Evolutionary conservation across 2,797 vertebrate species (phyloP).

Genomic region (Danio albolineatus): DNA sequence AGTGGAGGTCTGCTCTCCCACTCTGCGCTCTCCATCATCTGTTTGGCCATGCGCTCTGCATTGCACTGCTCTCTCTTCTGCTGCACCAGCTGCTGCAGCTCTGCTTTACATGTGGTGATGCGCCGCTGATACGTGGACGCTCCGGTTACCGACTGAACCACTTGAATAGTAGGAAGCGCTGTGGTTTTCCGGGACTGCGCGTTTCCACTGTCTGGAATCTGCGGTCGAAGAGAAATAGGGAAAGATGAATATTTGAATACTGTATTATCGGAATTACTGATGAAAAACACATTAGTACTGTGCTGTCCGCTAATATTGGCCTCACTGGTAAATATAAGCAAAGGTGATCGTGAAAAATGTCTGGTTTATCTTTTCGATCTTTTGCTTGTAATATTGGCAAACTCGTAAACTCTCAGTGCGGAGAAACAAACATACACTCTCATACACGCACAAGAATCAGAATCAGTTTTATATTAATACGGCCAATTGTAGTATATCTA

Average conservation of each 20-base stretch:
- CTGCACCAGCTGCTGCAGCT: constrained; percentile 95
- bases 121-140: constrained; percentile 88
- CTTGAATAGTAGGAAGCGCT: constrained; percentile 61
- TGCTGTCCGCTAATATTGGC: too few relatives aligned
- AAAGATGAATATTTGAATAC: neutral
- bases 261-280: neutral
- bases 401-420: too few relatives aligned
- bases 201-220: constrained; percentile 81
- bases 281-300: neutral
- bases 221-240: neutral
- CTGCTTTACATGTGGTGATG: constrained; percentile 91
- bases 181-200: constrained; percentile 79
- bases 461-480: too few relatives aligned
- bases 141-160: constrained; percentile 79
- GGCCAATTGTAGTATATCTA: too few relatives aligned
- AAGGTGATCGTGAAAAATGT: too few relatives aligned
- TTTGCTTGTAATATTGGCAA: too few relatives aligned
- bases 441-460: too few relatives aligned
- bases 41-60: constrained; percentile 92
- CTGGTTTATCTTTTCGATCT: too few relatives aligned
- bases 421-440: too few relatives aligned
- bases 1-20: constrained; percentile 97
- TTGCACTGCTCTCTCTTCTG: constrained; percentile 96
- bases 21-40: constrained; percentile 97
- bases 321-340: too few relatives aligned